Conservation (phyloP, 1,140 invertebrate genomes). For the Hirudo medicinalis region DNA sequence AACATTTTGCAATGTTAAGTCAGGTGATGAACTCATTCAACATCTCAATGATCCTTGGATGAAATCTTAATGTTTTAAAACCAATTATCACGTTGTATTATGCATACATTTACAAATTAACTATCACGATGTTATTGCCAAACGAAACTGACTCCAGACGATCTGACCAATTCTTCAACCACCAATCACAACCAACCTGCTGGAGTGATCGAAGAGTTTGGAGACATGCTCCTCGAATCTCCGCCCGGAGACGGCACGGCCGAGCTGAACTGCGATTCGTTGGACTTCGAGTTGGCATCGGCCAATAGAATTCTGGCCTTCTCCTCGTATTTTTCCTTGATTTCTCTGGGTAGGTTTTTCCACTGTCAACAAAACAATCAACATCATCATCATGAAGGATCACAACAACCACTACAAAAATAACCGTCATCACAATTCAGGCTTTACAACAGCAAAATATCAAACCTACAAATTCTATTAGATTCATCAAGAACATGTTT, state of each 20-base stretch:
- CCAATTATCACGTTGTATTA: too few relatives aligned
- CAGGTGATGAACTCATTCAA: too few relatives aligned
- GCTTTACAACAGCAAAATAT: too few relatives aligned
- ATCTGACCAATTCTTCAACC: background rate
- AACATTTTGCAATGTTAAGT: too few relatives aligned
- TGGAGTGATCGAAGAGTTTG: constrained; percentile 8
- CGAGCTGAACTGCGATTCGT: constrained; percentile 17
- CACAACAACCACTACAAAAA: background rate
- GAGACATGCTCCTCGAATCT: constrained; percentile 19
- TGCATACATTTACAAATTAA: too few relatives aligned
- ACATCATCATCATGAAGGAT: background rate
- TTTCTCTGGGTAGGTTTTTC: constrained; percentile 69
- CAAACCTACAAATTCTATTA: background rate
- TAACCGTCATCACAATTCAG: background rate
- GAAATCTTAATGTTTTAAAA: too few relatives aligned
- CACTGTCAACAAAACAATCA: constrained; percentile 48
- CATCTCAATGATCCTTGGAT: too few relatives aligned
- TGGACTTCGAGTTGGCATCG: constrained; percentile 35
- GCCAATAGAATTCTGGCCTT: constrained; percentile 34
- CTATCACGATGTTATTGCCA: too few relatives aligned
- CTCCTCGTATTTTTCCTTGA: constrained; percentile 80
- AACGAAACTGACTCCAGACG: too few relatives aligned
- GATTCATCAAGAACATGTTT: too few relatives aligned
- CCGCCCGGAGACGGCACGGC: constrained; percentile 13
- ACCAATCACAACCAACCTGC: background rate